A percentile compares a stretch with the other conserved stretches of the same genome.
Evolutionary conservation across 2,113 vertebrate genomes (phyloP).

Genomic region (Phylloscopus trochiloides): DNA sequence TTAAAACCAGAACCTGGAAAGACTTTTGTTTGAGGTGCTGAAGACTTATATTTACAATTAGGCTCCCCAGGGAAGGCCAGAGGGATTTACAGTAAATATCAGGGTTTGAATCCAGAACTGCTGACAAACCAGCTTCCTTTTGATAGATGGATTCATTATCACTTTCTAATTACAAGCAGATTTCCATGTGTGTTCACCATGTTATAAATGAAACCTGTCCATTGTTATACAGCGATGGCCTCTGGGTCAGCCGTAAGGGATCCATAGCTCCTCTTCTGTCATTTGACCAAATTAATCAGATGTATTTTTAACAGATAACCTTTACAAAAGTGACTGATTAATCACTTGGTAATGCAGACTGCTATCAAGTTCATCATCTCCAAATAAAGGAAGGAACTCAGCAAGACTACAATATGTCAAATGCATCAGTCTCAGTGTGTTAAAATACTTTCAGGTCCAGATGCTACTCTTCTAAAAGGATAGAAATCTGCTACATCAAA

Average conservation of each 20-base stretch:
- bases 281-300: constrained; percentile 74
- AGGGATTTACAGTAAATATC: constrained; percentile 41
- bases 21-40: neutral
- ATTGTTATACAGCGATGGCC: constrained; percentile 47
- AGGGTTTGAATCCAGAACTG: constrained; percentile 21
- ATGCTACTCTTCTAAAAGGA: constrained; percentile 23
- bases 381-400: constrained; percentile 42
- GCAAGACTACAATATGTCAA: constrained; percentile 50
- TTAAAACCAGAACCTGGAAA: neutral
- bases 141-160: constrained; percentile 85
- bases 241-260: constrained; percentile 45
- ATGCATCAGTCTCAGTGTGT: constrained; percentile 4
- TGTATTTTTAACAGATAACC: constrained; percentile 62
- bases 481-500: constrained; percentile 28
- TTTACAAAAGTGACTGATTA: constrained; percentile 35
- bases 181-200: constrained; percentile 84
- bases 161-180: constrained; percentile 86
- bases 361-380: constrained; percentile 42
- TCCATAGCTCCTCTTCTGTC: constrained; percentile 78
- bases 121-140: constrained; percentile 73
- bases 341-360: constrained; percentile 27
- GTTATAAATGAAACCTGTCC: constrained; percentile 72
- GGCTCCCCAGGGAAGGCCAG: neutral
- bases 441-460: constrained; percentile 46
- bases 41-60: neutral